Conservation (phyloP, 2,113 vertebrate genomes). For the Spermophilus dauricus region DNA sequence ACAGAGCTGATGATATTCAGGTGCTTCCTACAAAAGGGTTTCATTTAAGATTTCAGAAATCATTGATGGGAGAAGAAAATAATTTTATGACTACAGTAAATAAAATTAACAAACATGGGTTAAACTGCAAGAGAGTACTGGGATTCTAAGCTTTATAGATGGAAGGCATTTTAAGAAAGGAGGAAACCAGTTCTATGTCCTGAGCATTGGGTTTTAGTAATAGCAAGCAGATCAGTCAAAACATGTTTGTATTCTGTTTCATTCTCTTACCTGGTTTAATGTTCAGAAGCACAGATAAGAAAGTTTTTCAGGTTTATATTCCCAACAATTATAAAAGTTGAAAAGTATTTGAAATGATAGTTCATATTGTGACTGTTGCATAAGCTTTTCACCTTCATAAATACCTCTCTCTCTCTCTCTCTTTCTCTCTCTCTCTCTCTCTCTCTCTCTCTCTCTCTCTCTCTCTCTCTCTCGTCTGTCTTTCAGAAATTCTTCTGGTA, state of each 20-base stretch:
- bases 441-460: too few species aligned
- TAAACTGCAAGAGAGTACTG: background rate
- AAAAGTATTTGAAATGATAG: background rate
- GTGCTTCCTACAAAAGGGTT: background rate
- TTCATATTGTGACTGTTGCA: background rate
- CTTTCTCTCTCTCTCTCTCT: too few species aligned
- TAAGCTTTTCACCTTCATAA: background rate
- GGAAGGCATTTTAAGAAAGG: background rate
- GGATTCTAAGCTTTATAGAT: background rate
- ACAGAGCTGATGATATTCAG: background rate
- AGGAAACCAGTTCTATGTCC: background rate
- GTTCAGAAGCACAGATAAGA: background rate
- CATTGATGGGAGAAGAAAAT: background rate
- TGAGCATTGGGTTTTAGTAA: background rate
- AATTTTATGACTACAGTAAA: background rate
- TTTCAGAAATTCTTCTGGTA: background rate
- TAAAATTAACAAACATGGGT: background rate
- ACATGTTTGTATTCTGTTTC: background rate
- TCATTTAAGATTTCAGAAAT: background rate
- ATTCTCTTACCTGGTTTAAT: background rate
- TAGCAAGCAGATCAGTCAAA: background rate
- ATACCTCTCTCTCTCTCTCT: too few species aligned
- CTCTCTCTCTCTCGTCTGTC: background rate
- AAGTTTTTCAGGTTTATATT: background rate
- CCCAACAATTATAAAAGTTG: background rate